Conservation (phyloP, 2,797 vertebrate species). For the Podarcis siculus region DNA sequence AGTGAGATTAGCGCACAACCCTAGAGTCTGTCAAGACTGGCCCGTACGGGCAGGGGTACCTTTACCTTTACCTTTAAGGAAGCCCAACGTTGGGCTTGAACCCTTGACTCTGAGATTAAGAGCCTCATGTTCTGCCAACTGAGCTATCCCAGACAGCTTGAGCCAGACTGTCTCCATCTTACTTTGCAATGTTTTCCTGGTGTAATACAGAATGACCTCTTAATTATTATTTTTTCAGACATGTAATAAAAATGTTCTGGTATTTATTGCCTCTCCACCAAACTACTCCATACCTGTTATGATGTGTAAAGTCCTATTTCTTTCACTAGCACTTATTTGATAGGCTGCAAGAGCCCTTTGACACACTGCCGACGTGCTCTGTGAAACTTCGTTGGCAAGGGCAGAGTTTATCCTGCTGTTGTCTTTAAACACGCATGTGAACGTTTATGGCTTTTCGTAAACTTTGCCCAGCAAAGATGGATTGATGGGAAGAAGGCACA, state of each 20-base stretch:
- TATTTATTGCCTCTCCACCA: not conserved
- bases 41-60: too few species aligned
- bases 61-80: too few species aligned
- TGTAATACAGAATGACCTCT: not conserved
- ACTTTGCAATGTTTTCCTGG: not conserved
- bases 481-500: not conserved
- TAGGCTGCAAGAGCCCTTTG: not conserved
- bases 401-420: not conserved
- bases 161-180: not conserved
- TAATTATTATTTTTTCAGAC: not conserved
- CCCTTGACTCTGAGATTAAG: too few species aligned
- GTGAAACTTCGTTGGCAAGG: not conserved
- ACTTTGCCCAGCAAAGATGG: not conserved
- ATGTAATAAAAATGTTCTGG: not conserved
- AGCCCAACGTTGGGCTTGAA: too few species aligned
- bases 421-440: not conserved
- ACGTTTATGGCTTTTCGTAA: not conserved
- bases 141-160: too few species aligned
- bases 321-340: not conserved
- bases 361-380: not conserved
- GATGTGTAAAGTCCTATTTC: not conserved
- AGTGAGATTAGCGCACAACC: too few species aligned
- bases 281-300: not conserved
- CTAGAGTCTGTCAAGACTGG: too few species aligned
- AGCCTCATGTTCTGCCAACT: too few species aligned